Conservation (phyloP, 2,888 invertebrate genomes). For the Bhutanitis thaidina region DNA sequence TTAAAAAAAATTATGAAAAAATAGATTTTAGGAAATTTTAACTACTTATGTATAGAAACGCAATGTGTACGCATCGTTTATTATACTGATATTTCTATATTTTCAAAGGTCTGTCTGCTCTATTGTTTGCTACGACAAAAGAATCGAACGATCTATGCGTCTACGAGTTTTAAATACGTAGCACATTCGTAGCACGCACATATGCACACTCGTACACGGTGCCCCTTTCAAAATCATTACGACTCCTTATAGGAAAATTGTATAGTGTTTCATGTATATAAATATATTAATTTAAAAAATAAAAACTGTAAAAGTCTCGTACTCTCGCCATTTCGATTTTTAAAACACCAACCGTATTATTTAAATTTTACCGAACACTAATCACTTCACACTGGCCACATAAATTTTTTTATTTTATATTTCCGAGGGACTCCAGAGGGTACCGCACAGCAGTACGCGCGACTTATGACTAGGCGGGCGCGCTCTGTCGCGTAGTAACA, state of each 20-base stretch:
- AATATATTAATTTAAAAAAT: slow-evolving; percentile 36
- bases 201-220: background rate
- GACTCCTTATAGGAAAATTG: slow-evolving; percentile 10
- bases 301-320: slow-evolving; percentile 48
- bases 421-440: slow-evolving; percentile 44
- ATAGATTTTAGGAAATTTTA: too few species aligned
- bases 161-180: slow-evolving; percentile 19
- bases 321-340: slow-evolving; percentile 57
- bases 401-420: slow-evolving; percentile 32
- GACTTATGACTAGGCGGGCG: slow-evolving; percentile 49
- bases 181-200: slow-evolving; percentile 35
- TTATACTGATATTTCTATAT: too few species aligned
- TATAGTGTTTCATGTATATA: slow-evolving; percentile 29
- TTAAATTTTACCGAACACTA: slow-evolving; percentile 51
- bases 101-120: slow-evolving; percentile 16
- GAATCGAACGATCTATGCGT: slow-evolving; percentile 11
- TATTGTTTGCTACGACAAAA: slow-evolving; percentile 21
- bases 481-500: slow-evolving; percentile 35
- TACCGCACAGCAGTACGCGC: slow-evolving; percentile 55
- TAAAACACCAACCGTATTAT: slow-evolving; percentile 58
- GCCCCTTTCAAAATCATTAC: slow-evolving; percentile 12
- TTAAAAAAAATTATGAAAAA: too few species aligned
- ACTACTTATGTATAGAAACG: too few species aligned
- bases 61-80: too few species aligned
- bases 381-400: slow-evolving; percentile 61